Base-by-base conservation (phyloP, 2,797 vertebrate genomes). In the Chromobotia macracanthus region DNA sequence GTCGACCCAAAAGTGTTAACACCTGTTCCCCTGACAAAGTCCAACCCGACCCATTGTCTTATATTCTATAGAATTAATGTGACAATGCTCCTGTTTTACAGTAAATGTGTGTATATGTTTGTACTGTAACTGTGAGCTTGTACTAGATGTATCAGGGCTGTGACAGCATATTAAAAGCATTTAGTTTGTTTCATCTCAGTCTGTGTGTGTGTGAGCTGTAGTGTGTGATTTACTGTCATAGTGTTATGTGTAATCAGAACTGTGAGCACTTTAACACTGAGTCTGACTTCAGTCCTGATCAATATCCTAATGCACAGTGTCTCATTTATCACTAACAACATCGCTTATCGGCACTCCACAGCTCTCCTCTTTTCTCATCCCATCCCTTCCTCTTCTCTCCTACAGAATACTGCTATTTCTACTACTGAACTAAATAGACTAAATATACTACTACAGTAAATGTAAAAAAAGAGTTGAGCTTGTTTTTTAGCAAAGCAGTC, bases 241-340 rank as follows among this genome's bases (percentile, higher is more conserved):
- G 25, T 60, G 16, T 28, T 60, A 28, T 60, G 58, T 60, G 58
- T 60, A 58, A 58, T 58, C 55, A 58, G 55, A 58, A 58, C 55
- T 58, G 55, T 60, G 25, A 28, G 58, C 58, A 28, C 58, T 60
- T 60, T 60, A 60, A 60, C 58, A 60, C 58, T 31, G 58, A 4
- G 56, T 60, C 58, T 60, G 58, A 60, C 13, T 60, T 60, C 25
- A 60, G 58, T 60, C 58, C 23, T 60, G 58, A 60, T 60, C 55
- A 15, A 58, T 58, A 58, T 58, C 55, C 55, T 58, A 58, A 58
- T 58, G 23, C 58, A 60, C 58, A 60, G 25, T 60, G 58, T 60
- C 58, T 60, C 58, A 60, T 60, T 63, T 44, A 58, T 60, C 58
- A 60, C 58, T 60, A 60, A 60, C 58, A 60, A 60, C 58, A 60